Evolutionary conservation across 2,113 vertebrate genomes (phyloP).

Genomic region (Athene noctua): DNA sequence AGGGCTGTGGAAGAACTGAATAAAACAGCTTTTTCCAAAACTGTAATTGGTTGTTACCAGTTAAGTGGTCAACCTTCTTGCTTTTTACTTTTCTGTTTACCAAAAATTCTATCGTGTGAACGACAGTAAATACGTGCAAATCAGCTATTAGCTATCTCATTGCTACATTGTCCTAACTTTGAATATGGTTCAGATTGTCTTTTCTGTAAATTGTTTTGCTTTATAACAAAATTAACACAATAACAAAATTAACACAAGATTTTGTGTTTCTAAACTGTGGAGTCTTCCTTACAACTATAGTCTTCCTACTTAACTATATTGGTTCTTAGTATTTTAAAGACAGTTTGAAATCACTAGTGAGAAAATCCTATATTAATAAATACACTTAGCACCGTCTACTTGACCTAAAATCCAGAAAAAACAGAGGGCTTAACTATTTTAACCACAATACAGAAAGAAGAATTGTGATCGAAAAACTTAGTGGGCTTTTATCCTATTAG

Average conservation of each 20-base stretch:
- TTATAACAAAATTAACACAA: too few relatives aligned
- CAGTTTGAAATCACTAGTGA: not conserved
- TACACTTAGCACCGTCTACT: not conserved
- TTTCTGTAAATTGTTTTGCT: not conserved
- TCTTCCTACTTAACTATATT: not conserved
- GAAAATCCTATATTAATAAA: not conserved
- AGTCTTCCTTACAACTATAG: not conserved
- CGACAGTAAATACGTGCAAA: not conserved
- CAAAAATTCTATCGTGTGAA: not conserved
- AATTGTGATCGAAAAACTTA: not conserved
- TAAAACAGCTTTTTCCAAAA: not conserved
- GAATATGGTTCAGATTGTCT: not conserved
- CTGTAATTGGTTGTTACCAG: not conserved
- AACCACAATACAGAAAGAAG: not conserved
- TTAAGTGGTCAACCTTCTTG: not conserved
- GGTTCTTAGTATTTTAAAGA: not conserved
- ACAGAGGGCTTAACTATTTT: not conserved
- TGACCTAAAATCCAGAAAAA: not conserved
- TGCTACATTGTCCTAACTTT: not conserved
- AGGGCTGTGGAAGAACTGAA: not conserved
- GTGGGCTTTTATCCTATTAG: not conserved
- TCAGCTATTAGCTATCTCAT: not conserved
- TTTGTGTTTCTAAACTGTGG: not conserved
- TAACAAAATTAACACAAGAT: too few relatives aligned
- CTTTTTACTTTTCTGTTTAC: not conserved